A percentile compares a stretch with the other conserved stretches of the same genome.
phyloP scores from a whole-genome alignment of 2,113 vertebrate species.

The Otolemur garnettii region DNA sequence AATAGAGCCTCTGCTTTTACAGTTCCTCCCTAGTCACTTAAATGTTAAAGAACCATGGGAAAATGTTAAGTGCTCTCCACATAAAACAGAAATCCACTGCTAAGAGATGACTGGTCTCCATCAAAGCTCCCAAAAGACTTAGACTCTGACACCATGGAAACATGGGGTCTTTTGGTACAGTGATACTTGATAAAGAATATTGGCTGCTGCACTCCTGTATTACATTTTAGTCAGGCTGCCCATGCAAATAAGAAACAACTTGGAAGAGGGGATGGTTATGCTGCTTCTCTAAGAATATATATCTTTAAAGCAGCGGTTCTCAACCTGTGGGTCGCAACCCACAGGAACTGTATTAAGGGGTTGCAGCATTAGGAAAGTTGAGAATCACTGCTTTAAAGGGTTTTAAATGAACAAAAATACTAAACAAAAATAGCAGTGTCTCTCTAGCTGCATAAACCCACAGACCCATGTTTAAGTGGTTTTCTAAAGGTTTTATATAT shows the following conservation, averaged over 20 bases:
- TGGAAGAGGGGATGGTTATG: neutral
- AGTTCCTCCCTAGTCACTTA: neutral
- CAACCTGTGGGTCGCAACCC: too few species aligned
- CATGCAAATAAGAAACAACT: neutral
- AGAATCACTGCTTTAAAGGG: neutral
- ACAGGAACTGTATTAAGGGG: too few species aligned
- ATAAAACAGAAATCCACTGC: neutral
- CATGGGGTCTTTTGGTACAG: neutral
- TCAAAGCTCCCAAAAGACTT: neutral
- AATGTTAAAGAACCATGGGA: neutral
- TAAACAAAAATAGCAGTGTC: neutral
- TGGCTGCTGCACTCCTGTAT: neutral
- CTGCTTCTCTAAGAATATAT: neutral
- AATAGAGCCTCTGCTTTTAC: neutral
- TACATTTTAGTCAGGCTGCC: conserved; percentile 32
- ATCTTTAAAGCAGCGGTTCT: neutral
- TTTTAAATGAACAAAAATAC: conserved; percentile 46
- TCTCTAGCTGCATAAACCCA: neutral
- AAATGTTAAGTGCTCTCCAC: neutral
- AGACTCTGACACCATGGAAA: neutral
- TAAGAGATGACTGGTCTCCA: neutral
- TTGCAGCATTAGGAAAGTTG: too few species aligned
- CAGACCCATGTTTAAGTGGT: neutral
- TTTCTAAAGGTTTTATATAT: neutral
- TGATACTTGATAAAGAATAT: neutral